A percentile compares a stretch with the other conserved stretches of the same genome.
Evolutionary conservation across 2,113 vertebrate species (phyloP).

Genomic region (Anguilla japonica): DNA sequence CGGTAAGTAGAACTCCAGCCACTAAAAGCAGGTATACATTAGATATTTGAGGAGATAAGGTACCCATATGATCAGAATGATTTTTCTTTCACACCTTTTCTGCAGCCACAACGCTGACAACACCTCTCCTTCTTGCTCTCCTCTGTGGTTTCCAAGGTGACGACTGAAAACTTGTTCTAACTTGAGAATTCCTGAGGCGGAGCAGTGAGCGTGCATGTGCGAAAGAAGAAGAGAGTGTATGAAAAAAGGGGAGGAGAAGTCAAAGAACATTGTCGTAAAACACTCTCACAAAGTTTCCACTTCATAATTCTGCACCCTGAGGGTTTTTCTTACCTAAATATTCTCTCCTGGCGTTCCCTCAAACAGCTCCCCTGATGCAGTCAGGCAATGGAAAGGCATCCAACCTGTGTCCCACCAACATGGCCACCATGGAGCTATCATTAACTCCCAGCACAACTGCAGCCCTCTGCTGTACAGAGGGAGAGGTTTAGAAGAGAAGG

Average conservation of each 20-base stretch:
- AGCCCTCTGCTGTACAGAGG: no score
- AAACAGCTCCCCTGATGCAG: not conserved
- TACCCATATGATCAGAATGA: not conserved
- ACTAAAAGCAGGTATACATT: not conserved
- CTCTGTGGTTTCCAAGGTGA: not conserved
- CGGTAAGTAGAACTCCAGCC: not conserved
- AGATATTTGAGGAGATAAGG: not conserved
- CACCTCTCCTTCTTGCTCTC: not conserved
- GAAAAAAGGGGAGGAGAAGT: not conserved
- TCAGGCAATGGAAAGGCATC: not conserved
- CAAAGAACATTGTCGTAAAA: no score
- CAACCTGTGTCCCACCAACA: not conserved
- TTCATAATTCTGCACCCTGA: no score
- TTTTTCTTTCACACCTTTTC: not conserved
- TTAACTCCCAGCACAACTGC: not conserved
- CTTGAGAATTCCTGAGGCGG: conserved; percentile 6
- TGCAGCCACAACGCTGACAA: not conserved
- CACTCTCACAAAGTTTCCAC: not conserved
- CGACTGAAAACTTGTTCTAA: conserved; percentile 12
- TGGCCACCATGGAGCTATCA: not conserved
- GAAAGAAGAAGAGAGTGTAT: not conserved
- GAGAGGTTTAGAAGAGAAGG: not conserved
- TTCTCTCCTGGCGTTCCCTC: no score
- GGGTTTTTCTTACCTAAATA: not conserved
- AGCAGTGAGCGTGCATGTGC: no score